These are phyloP conservation scores for Callosobruchus maculatus DNA, from an alignment of 2,888 invertebrate genomes.

Conservation along the genomic window DNA sequence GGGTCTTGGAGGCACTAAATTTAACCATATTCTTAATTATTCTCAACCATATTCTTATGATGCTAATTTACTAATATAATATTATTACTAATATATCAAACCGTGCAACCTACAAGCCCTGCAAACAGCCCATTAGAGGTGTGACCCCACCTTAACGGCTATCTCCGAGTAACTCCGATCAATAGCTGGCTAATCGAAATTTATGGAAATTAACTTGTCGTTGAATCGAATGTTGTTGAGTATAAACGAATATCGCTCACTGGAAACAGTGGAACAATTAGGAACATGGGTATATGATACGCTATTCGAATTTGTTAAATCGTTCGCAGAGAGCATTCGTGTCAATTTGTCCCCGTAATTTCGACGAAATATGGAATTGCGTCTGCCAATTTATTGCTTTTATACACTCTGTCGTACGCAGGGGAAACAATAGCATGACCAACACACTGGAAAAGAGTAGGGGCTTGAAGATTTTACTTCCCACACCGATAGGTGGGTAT, in stretches of 20 bases:
- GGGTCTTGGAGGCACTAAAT: too few species aligned
- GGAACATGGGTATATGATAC: background rate
- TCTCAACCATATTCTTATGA: too few species aligned
- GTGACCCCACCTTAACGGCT: background rate
- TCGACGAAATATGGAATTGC: background rate
- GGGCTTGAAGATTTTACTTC: too few species aligned
- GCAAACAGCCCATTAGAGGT: background rate
- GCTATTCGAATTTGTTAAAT: background rate
- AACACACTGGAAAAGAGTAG: too few species aligned
- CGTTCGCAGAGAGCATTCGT: background rate
- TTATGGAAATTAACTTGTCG: background rate
- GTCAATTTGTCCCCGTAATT: background rate
- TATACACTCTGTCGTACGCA: background rate
- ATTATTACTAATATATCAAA: too few species aligned
- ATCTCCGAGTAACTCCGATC: background rate
- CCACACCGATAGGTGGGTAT: too few species aligned
- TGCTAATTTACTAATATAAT: too few species aligned
- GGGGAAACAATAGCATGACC: background rate
- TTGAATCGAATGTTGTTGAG: background rate
- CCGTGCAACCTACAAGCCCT: too few species aligned
- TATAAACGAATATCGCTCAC: background rate
- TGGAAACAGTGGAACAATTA: background rate
- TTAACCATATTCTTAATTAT: too few species aligned
- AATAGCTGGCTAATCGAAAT: background rate
- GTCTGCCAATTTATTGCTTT: background rate